Conservation (phyloP, 2,113 vertebrate genomes). For the Thunnus thynnus region DNA sequence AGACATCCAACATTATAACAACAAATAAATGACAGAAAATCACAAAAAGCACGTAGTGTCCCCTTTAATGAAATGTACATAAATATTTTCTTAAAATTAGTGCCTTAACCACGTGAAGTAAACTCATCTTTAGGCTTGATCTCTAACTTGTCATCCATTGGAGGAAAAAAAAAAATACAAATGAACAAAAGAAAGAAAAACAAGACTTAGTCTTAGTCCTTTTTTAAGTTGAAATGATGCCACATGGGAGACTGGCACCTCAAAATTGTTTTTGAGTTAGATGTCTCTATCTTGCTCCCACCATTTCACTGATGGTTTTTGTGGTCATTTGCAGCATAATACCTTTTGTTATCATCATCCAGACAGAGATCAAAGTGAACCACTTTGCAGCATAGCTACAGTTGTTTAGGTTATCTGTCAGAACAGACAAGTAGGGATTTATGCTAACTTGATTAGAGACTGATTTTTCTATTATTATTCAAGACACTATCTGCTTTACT, state of each 20-base stretch:
- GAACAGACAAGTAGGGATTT: conserved; percentile 56
- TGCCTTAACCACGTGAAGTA: background rate
- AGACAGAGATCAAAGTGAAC: conserved; percentile 48
- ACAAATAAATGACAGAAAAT: no score
- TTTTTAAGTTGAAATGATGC: conserved; percentile 44
- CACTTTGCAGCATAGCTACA: background rate
- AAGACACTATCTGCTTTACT: conserved; percentile 41
- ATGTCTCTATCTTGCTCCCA: conserved; percentile 24
- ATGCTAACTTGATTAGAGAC: conserved; percentile 51
- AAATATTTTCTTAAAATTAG: conserved; percentile 9
- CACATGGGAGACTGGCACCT: conserved; percentile 38
- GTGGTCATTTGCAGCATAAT: conserved; percentile 27
- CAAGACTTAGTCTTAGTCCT: background rate
- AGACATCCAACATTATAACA: no score
- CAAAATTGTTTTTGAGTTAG: conserved; percentile 36
- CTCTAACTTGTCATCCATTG: background rate
- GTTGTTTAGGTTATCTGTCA: conserved; percentile 56
- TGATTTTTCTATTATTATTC: conserved; percentile 54
- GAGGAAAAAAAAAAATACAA: background rate
- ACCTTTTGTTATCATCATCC: conserved; percentile 48
- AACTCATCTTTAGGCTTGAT: no score
- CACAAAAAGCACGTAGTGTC: no score
- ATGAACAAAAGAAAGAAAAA: background rate
- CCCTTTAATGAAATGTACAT: background rate
- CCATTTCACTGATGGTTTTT: conserved; percentile 36